Evolutionary conservation across 2,797 vertebrate genomes (phyloP).

Genomic region (Rhadinocentrus ornatus): DNA sequence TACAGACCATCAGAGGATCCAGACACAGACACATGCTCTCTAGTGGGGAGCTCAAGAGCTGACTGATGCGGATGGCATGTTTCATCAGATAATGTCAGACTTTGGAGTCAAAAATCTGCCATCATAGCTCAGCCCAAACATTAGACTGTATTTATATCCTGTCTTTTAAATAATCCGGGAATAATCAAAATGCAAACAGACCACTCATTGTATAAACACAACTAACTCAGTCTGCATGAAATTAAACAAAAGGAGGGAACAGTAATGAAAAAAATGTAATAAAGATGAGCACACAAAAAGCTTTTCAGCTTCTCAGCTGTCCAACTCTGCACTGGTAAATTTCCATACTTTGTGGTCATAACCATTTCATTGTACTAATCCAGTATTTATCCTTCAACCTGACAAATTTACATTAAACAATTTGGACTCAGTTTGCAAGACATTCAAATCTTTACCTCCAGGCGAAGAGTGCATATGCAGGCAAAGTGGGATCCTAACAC

Average conservation of each 20-base stretch:
- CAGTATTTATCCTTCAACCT: background rate
- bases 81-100: conserved; percentile 57
- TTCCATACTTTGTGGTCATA: background rate
- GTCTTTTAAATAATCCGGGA: background rate
- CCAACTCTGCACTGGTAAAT: background rate
- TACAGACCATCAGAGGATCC: conserved; percentile 66
- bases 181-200: background rate
- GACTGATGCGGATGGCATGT: conserved; percentile 47
- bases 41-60: conserved; percentile 42
- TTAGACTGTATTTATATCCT: conserved; percentile 1
- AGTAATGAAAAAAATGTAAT: too few species aligned
- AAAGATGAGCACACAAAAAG: too few species aligned
- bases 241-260: background rate
- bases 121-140: conserved; percentile 7
- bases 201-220: background rate
- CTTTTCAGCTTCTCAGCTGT: too few species aligned
- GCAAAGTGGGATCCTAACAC: conserved; percentile 53
- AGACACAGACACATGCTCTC: conserved; percentile 48
- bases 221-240: background rate
- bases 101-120: conserved; percentile 37
- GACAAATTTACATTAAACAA: conserved; percentile 24
- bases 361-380: background rate
- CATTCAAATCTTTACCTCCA: conserved; percentile 38
- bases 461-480: conserved; percentile 28
- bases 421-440: conserved; percentile 27